Evolutionary conservation across 2,113 vertebrate species (phyloP), one percentile per base, ranked within the genome.

Genomic region (Daphoenositta chrysoptera): DNA sequence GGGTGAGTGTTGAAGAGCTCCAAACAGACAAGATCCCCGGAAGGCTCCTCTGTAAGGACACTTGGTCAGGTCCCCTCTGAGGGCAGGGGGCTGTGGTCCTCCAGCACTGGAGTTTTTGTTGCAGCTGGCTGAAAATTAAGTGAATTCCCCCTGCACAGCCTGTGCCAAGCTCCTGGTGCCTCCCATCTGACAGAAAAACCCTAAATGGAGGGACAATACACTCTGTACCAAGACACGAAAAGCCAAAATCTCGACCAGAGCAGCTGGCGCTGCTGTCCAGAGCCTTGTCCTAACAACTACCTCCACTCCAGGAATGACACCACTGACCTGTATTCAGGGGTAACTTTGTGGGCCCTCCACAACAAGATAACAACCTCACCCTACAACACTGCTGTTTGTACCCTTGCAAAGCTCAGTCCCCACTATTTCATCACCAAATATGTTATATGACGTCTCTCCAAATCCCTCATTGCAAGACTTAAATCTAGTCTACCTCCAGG

Each of bases 231-330:
- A 42, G 69, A 50, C 18, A 18, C 2, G 42, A 63, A 77, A 72
- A 73, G 1, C 8, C 54, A 77, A 64, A 47, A 76, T 19, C 6
- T 57, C 0, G 0, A 23, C 9, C 60, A 33, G 48, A 40, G n/a
- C 64, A 77, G 37, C 4, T 0, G 33, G 15, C 18, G 15, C n/a
- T 15, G 9, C 3, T n/a, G 44, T 31, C 37, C 73, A 54, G 20
- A 87, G 65, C 64, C 28, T 19, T 23, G 37, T 51, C 21, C 33
- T 4, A 20, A 8, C 42, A 54, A 6, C 1, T 2, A 16, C 9
- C 12, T 23, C 35, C n/a, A 30, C 16, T 11, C 23, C 42, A 39
- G 73, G 33, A 60, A 5, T 35, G 6, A 27, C 85, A 60, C 27
- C 53, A 8, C 11, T 16, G 22, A 11, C 9, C 47, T 11, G 2